Evolutionary conservation across 2,797 vertebrate species (phyloP).

Genomic region (Megalops cyprinoides): DNA sequence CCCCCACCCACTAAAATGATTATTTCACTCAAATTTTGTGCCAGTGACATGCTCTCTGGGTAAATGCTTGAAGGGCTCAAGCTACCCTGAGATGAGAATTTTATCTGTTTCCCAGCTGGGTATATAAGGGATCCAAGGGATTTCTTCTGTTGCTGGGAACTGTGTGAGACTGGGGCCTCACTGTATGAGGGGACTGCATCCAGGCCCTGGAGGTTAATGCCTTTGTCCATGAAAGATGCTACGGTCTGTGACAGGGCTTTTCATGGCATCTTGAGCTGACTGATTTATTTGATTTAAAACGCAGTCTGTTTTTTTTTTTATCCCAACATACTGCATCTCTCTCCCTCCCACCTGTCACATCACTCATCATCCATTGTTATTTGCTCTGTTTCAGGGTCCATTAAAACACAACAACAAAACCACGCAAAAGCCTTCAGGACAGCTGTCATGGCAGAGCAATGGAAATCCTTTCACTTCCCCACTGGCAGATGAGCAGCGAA

Average conservation of each 20-base stretch:
- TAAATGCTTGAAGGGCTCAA: neutral
- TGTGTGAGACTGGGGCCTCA: neutral
- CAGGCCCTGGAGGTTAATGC: neutral
- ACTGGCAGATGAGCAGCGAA: neutral
- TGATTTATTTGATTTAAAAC: neutral
- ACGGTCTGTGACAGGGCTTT: neutral
- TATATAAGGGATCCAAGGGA: neutral
- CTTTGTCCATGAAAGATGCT: neutral
- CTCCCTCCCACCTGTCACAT: neutral
- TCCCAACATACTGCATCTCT: neutral
- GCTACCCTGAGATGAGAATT: neutral
- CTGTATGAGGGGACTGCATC: neutral
- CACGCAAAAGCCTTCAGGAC: conserved; percentile 6
- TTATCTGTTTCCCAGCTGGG: neutral
- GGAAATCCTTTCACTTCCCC: conserved; percentile 2
- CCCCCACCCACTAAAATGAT: neutral
- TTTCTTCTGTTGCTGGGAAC: neutral
- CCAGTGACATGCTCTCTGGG: neutral
- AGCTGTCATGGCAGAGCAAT: neutral
- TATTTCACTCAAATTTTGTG: neutral
- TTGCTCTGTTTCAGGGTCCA: neutral
- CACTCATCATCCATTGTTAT: neutral
- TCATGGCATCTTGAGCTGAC: neutral
- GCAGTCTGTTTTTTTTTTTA: too few species aligned
- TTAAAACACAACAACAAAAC: neutral